Percentiles rank a stretch among this genome's conserved stretches.
Conservation (phyloP, 2,113 vertebrate genomes). For the human (Homo sapiens) region GRCh38 chr4:189013001-189013500, state of each 20-base stretch:
- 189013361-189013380: background rate
- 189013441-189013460: background rate
- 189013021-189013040: background rate
- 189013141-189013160: background rate
- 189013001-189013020: background rate
- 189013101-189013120: background rate
- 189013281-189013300: background rate
- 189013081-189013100: background rate
- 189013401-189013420: background rate
- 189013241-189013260: background rate
- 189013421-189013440: background rate
- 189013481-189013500: background rate
- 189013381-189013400: background rate
- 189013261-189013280: background rate
- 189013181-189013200: background rate
- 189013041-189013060: background rate
- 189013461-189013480: background rate
- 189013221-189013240: background rate
- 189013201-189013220: background rate
- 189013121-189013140: background rate
- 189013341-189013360: background rate
- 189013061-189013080: background rate
- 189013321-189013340: background rate
- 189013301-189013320: background rate
- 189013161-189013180: background rate